A percentile compares a stretch with the other conserved stretches of the same genome.
Evolutionary conservation across 2,888 invertebrate genomes (phyloP).

Genomic region (Clusia tigrina): DNA sequence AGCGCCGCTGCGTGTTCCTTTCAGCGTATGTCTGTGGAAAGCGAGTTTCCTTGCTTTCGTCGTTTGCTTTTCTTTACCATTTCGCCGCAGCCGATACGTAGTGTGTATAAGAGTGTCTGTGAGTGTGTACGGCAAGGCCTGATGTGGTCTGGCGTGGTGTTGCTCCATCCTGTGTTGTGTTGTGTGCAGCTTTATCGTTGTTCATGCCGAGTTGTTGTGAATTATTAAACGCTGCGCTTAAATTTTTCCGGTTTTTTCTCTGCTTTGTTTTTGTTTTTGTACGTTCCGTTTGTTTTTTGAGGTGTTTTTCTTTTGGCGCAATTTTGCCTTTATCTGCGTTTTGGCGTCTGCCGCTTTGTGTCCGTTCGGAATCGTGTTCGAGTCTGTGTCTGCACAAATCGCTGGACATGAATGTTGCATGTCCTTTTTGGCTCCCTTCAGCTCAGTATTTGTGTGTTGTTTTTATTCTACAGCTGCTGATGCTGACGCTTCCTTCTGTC

Average conservation of each 20-base stretch:
- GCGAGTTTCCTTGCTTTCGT: constrained; percentile 1
- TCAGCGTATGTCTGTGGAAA: neutral
- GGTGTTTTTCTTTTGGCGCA: constrained; percentile 19
- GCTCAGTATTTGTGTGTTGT: constrained; percentile 42
- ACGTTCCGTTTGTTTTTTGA: too few relatives aligned
- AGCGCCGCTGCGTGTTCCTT: neutral
- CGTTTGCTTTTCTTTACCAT: constrained; percentile 9
- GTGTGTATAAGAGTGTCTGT: too few relatives aligned
- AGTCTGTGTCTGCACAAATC: neutral
- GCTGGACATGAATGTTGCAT: constrained; percentile 18
- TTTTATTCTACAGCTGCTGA: constrained; percentile 17
- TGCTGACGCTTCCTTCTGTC: constrained; percentile 9
- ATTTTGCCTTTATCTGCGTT: constrained; percentile 8
- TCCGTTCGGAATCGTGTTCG: neutral
- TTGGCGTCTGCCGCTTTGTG: neutral
- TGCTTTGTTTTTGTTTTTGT: too few relatives aligned
- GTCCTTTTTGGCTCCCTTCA: constrained; percentile 49
- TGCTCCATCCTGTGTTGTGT: neutral
- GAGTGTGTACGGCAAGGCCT: too few relatives aligned
- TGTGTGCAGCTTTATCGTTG: neutral
- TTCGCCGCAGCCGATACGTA: too few relatives aligned
- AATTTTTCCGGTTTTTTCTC: constrained; percentile 49
- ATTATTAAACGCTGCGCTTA: constrained; percentile 57
- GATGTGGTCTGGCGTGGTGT: neutral
- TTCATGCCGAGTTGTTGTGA: constrained; percentile 46